These are phyloP conservation scores for Acanthiza pusilla DNA, from an alignment of 2,797 vertebrate species.

Conservation along the genomic window DNA sequence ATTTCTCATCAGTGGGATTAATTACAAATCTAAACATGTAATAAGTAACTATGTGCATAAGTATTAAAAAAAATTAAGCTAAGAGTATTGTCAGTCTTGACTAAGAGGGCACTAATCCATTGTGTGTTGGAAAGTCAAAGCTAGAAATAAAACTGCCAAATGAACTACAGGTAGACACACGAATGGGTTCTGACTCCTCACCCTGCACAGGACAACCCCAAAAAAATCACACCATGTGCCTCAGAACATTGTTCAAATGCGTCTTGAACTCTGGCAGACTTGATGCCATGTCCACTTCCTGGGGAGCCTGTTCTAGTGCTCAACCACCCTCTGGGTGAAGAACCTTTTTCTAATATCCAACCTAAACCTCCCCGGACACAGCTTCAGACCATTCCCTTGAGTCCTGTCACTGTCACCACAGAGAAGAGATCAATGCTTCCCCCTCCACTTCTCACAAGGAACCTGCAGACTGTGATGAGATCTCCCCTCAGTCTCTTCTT, in stretches of 20 bases:
- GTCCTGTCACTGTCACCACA: neutral
- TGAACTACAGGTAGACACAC: neutral
- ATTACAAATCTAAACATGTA: neutral
- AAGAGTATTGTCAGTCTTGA: neutral
- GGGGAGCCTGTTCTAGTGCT: too few relatives aligned
- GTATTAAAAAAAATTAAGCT: neutral
- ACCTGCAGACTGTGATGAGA: neutral
- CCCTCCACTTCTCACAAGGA: neutral
- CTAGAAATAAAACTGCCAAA: neutral
- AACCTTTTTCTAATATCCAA: neutral
- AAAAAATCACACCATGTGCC: neutral
- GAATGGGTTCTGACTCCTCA: rapidly evolving
- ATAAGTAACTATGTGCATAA: rapidly evolving
- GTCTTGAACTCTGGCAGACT: neutral
- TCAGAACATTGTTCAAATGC: neutral
- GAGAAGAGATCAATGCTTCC: neutral
- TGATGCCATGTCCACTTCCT: neutral
- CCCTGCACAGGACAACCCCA: neutral
- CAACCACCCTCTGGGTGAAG: neutral
- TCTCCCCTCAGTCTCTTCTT: neutral
- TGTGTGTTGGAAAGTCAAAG: neutral
- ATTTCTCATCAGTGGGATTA: neutral
- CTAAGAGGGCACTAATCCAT: neutral
- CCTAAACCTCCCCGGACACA: neutral
- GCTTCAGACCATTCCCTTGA: neutral